Conservation (phyloP, 2,888 invertebrate species). For the Tenodera sinensis region DNA sequence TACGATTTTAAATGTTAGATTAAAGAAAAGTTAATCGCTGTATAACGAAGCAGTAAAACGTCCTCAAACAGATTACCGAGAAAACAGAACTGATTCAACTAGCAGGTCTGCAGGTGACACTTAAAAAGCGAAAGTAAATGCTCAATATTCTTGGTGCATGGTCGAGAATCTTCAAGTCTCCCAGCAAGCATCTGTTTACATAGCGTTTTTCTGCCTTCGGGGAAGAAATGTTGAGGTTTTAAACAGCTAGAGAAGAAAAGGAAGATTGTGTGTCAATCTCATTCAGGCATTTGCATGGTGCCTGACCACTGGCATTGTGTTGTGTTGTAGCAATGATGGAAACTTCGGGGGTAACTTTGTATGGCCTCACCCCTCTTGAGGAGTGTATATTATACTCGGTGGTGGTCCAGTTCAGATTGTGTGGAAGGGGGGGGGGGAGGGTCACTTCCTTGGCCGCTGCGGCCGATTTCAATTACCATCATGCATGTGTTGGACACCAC, state of each 20-base stretch:
- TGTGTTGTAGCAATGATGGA: neutral
- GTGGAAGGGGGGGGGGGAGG: neutral
- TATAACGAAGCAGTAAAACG: too few species aligned
- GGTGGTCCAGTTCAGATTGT: neutral
- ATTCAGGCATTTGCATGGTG: neutral
- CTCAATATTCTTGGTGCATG: too few species aligned
- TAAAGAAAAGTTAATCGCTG: too few species aligned
- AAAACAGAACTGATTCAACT: too few species aligned
- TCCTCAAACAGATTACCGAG: too few species aligned
- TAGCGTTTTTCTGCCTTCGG: neutral
- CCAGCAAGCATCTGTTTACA: neutral
- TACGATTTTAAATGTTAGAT: too few species aligned
- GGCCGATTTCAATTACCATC: conserved; percentile 26
- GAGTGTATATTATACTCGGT: neutral
- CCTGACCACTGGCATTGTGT: neutral
- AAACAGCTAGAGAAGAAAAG: neutral
- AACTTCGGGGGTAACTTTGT: conserved; percentile 5
- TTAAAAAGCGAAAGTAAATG: too few species aligned
- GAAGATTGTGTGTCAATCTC: neutral
- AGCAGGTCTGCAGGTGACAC: too few species aligned
- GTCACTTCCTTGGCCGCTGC: conserved; percentile 7
- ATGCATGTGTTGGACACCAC: conserved; percentile 24
- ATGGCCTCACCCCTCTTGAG: neutral
- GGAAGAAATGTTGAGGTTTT: neutral
- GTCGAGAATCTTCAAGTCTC: too few species aligned